Percentiles rank a stretch among this genome's conserved stretches.
These are phyloP conservation scores for Microcebus jonahi DNA, from an alignment of 2,113 vertebrate genomes.

Conservation along the genomic window DNA sequence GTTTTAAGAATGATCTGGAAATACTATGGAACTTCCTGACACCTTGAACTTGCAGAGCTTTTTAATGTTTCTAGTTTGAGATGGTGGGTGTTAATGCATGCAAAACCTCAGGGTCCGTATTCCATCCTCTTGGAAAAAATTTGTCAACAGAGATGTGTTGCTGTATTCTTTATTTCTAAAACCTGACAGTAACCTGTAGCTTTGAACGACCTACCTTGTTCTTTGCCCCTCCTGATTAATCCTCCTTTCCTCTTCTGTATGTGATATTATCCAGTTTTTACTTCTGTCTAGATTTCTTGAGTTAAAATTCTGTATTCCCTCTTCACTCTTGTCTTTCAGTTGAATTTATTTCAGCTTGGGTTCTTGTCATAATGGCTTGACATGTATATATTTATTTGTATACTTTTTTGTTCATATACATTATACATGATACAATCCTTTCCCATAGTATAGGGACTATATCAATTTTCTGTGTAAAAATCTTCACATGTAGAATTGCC, in stretches of 20 bases:
- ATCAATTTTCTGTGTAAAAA: background rate
- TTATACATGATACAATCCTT: background rate
- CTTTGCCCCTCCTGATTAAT: background rate
- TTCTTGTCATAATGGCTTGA: background rate
- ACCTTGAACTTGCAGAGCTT: background rate
- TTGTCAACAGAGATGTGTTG: background rate
- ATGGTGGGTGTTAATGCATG: background rate
- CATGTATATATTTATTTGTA: background rate
- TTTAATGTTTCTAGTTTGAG: background rate
- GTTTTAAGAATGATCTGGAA: background rate
- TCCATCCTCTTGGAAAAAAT: background rate
- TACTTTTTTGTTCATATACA: background rate
- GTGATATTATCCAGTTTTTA: background rate
- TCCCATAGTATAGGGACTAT: too few relatives aligned
- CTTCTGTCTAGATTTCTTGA: background rate
- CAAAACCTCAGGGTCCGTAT: background rate
- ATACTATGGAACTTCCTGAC: background rate
- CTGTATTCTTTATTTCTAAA: background rate
- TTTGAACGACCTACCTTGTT: background rate
- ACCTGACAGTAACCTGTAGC: background rate
- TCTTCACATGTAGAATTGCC: background rate
- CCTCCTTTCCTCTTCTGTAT: background rate
- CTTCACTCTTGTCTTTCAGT: background rate
- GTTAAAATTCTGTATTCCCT: background rate
- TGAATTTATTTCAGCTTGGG: background rate